Percentiles rank a stretch among this genome's conserved stretches.
Evolutionary conservation across 2,888 invertebrate species (phyloP).

Genomic region (Chaetoderma sp.): DNA sequence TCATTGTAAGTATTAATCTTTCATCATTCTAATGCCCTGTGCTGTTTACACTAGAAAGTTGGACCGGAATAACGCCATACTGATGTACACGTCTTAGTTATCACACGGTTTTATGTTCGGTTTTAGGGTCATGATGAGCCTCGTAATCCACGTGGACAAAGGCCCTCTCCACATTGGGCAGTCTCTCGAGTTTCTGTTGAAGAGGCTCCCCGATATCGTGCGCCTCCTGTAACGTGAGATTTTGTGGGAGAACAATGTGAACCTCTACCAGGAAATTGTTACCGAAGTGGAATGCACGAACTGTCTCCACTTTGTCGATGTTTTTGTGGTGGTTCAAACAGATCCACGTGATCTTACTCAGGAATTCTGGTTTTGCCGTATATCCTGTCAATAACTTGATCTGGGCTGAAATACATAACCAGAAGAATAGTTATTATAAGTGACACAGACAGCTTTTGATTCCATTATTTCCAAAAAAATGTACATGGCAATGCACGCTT

Average conservation of each 20-base stretch:
- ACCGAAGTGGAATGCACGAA: conserved; percentile 72
- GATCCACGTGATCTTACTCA: conserved; percentile 68
- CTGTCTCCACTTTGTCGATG: conserved; percentile 70
- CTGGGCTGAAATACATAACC: conserved; percentile 52
- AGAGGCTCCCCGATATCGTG: conserved; percentile 72
- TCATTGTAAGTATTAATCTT: too few relatives aligned
- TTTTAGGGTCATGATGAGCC: conserved; percentile 67
- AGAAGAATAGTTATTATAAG: too few relatives aligned
- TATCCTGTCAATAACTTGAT: conserved; percentile 65
- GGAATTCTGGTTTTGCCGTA: conserved; percentile 65
- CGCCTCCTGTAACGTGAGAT: conserved; percentile 69
- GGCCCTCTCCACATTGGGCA: conserved; percentile 71
- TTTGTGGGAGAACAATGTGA: conserved; percentile 69
- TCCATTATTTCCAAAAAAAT: too few relatives aligned
- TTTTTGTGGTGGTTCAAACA: conserved; percentile 63
- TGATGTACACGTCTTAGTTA: not conserved
- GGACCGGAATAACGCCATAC: too few relatives aligned
- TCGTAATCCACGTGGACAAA: conserved; percentile 73
- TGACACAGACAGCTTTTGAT: too few relatives aligned
- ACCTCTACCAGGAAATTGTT: conserved; percentile 70
- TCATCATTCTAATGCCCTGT: too few relatives aligned
- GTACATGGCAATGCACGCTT: too few relatives aligned
- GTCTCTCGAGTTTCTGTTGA: conserved; percentile 70
- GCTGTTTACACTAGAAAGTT: too few relatives aligned
- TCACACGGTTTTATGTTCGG: conserved; percentile 71